Evolutionary conservation across 2,797 vertebrate genomes (phyloP), one percentile per base, ranked within the genome.

Genomic region (Nannoperca obscura): DNA sequence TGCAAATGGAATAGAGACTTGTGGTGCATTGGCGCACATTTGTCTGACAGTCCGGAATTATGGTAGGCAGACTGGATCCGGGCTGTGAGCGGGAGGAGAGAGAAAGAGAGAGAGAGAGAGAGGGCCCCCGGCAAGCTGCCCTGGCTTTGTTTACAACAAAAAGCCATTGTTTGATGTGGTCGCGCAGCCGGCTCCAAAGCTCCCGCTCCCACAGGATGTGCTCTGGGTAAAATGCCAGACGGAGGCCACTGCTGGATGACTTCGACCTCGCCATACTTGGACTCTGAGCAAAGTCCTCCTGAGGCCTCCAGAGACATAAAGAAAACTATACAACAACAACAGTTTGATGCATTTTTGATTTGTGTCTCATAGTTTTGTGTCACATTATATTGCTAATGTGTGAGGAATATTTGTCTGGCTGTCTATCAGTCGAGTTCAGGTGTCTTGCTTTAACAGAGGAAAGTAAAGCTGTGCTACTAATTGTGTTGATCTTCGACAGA

Each of bases 111-210:
- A 71, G 53, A 76, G 86, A 74, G 75, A 60, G 81, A 86, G 88
- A 83, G 89, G 89, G 92, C 94, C 92, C 90, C 90, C 91, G 93
- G 94, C 94, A 94, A 92, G 90, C 95, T 93, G 94, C 95, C 92
- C 91, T 93, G 91, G 94, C 94, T 96, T 96, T 96, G 95, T 96
- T 96, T 95, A 95, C 94, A 94, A 94, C 95, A 95, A 93, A 95
- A 95, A 96, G 92, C 93, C 92, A 95, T 95, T 96, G 95, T 95
- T 95, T 96, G 94, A 95, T 96, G 95, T 95, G 95, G 94, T 92
- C 84, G 86, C 71, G 74, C 91, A 93, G 90, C 92, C 91, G 90
- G 92, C 90, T 92, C 92, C 90, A 94, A 93, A 94, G 90, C 94
- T 93, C 90, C 90, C 73, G 72, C 95, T 96, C 94, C 94, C 94